Evolutionary conservation across 2,113 vertebrate species (phyloP).

Genomic region (Lanius collurio): DNA sequence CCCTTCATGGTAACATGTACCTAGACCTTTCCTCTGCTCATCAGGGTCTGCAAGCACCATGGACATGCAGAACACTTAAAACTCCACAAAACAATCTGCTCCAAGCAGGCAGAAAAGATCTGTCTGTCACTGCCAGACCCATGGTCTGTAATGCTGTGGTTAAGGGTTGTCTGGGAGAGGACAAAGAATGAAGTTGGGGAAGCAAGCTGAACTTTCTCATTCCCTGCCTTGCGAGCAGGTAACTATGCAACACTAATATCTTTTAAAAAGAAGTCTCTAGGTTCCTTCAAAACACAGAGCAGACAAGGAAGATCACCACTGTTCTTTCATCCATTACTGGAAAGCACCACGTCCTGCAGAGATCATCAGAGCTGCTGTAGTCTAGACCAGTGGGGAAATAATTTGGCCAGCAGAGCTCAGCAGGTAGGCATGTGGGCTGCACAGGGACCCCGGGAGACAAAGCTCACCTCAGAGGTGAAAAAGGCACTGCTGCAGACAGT

Average conservation of each 20-base stretch:
- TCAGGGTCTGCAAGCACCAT: background rate
- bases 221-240: background rate
- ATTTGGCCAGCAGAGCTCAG: background rate
- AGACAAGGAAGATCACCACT: background rate
- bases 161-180: background rate
- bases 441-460: rapidly evolving
- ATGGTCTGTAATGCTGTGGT: too few relatives aligned
- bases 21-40: background rate
- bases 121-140: background rate
- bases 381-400: too few relatives aligned
- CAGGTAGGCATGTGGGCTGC: background rate
- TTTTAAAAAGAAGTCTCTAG: background rate
- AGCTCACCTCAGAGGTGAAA: background rate
- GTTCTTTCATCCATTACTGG: background rate
- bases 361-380: background rate
- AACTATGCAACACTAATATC: background rate
- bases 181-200: background rate
- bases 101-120: background rate
- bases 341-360: background rate
- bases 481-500: background rate
- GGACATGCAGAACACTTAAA: background rate
- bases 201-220: background rate
- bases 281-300: background rate
- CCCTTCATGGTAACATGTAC: rapidly evolving
- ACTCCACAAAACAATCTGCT: background rate